Base-by-base conservation (phyloP, 2,113 vertebrate species). In the Gambusia affinis region DNA sequence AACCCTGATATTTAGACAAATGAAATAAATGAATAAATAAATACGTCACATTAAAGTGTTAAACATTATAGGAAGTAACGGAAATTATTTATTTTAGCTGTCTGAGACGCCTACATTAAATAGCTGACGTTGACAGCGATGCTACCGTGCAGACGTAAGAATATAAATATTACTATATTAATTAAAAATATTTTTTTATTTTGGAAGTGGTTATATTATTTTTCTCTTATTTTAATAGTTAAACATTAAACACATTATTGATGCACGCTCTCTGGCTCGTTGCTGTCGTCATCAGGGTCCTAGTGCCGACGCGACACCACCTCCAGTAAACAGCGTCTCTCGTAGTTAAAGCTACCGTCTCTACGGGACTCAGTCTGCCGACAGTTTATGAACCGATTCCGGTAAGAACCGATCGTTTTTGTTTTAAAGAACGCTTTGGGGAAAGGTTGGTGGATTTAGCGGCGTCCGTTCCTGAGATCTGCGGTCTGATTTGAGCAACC, bases 241-340 rank as follows among this genome's bases (percentile, higher is more conserved):
- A 62, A n/a, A 6, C 22, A 44, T 57, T 65, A 75, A 57, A 77
- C 77, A 66, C 24, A 73, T 79, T 88, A 69, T 47, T 63, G 81
- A 70, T 69, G 78, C 84, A 86, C 83, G 79, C 82, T 79, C 30
- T 64, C 75, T 78, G 24, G 67, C 73, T 29, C 42, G 73, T 19
- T 75, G 79, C 76, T 82, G 28, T 86, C 91, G 88, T 94, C 93
- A 91, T 90, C 93, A 86, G 88, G 94, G 94, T 95, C 94, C 94
- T 95, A 95, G 84, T 85, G 94, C 93, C 93, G 85, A 57, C 42
- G 89, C 72, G 19, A 0, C 60, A 27, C 33, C 35, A 24, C 10
- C 37, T 37, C 80, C 83, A 82, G 78, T 81, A 81, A 84, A 67
- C 80, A 71, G 70, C 24, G 76, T 22, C 60, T 68, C 70, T 68